Evolutionary conservation across 2,888 invertebrate genomes (phyloP).

Genomic region (Nezara viridula): DNA sequence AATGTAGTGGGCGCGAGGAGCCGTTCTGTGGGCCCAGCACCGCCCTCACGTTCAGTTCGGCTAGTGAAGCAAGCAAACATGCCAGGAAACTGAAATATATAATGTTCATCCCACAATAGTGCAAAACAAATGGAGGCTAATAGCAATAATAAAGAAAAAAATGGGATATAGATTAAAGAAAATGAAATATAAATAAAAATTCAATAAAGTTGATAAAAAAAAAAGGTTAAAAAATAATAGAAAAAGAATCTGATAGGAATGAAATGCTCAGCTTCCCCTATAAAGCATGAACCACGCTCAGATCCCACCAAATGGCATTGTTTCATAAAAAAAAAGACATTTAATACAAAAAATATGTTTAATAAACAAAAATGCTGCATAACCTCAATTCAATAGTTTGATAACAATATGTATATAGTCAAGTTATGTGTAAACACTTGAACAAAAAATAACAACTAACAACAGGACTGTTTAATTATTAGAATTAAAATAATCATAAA

Average conservation of each 20-base stretch:
- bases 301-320: conserved; percentile 48
- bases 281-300: conserved; percentile 17
- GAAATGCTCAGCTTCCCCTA: conserved; percentile 31
- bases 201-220: not conserved
- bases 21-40: conserved; percentile 59
- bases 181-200: not conserved
- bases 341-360: not conserved
- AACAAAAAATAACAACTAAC: not conserved
- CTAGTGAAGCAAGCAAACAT: conserved; percentile 59
- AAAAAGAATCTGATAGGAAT: not conserved
- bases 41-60: conserved; percentile 51
- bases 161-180: not conserved
- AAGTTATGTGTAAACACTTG: not conserved
- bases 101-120: conserved; percentile 14
- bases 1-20: conserved; percentile 56
- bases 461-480: not conserved
- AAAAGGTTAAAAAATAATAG: not conserved
- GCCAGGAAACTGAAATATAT: conserved; percentile 57
- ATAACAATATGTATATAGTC: not conserved
- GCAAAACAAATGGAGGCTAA: conserved; percentile 47
- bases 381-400: not conserved
- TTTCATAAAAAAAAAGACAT: not conserved
- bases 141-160: conserved; percentile 23
- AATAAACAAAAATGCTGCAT: not conserved
- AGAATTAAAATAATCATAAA: conserved; percentile 1